phyloP scores from a whole-genome alignment of 2,797 vertebrate genomes.

The Semaprochilodus insignis region DNA sequence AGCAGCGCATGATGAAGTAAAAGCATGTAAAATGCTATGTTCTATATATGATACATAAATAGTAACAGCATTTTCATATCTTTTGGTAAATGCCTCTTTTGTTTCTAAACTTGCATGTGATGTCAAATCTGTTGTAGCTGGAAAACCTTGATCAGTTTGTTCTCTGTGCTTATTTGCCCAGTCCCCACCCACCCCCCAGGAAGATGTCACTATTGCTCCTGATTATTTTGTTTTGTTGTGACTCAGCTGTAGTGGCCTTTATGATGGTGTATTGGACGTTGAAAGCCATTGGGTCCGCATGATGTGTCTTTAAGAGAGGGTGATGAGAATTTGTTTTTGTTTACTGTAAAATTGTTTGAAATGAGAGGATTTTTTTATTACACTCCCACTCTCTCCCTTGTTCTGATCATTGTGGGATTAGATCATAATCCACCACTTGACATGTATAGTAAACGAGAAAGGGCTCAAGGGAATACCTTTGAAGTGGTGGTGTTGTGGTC shows the following conservation, averaged over 20 bases:
- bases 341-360: conserved; percentile 7
- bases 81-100: conserved; percentile 4
- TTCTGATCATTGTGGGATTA: background rate
- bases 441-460: background rate
- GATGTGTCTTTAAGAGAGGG: background rate
- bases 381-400: background rate
- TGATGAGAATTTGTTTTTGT: background rate
- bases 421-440: too few species aligned
- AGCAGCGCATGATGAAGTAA: conserved; percentile 10
- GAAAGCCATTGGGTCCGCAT: background rate
- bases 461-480: background rate
- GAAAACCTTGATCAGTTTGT: background rate
- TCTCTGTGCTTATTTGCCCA: background rate
- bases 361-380: background rate
- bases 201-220: background rate
- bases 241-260: background rate
- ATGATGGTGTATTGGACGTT: background rate
- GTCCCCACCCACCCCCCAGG: too few species aligned
- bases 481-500: conserved; percentile 16
- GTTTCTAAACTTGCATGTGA: background rate
- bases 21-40: conserved; percentile 46
- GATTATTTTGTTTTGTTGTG: background rate
- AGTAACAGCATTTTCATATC: background rate
- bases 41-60: conserved; percentile 8
- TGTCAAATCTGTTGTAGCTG: background rate